A percentile compares a stretch with the other conserved stretches of the same genome.
phyloP scores from a whole-genome alignment of 2,797 vertebrate species.

The Sphaeramia orbicularis region DNA sequence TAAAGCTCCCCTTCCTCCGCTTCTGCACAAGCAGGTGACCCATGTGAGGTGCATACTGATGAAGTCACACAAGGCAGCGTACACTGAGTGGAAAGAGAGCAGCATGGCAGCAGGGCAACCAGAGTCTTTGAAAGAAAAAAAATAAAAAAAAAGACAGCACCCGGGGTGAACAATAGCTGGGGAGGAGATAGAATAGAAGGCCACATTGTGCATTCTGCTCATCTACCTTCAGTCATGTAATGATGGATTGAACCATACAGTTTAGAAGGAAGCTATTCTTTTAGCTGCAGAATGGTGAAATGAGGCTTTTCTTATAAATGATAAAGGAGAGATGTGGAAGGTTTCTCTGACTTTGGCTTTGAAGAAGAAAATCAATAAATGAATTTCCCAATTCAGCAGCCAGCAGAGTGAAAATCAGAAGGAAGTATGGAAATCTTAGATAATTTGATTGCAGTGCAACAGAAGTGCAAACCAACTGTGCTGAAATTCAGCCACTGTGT shows the following conservation, averaged over 20 bases:
- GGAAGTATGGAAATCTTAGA: conserved; percentile 8
- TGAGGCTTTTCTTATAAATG: conserved; percentile 20
- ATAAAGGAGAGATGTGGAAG: conserved; percentile 12
- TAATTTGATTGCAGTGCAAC: conserved; percentile 18
- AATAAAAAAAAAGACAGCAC: conserved; percentile 22
- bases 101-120: conserved; percentile 29
- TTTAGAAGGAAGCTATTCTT: conserved; percentile 43
- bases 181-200: conserved; percentile 49
- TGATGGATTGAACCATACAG: conserved; percentile 69
- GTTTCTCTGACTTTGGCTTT: conserved; percentile 36
- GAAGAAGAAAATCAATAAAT: conserved; percentile 42
- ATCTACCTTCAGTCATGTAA: conserved; percentile 56
- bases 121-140: conserved; percentile 2
- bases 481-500: conserved; percentile 32
- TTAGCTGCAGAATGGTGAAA: conserved; percentile 14
- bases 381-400: conserved; percentile 31
- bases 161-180: conserved; percentile 58
- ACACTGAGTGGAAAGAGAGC: conserved; percentile 42
- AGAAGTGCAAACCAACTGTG: conserved; percentile 52
- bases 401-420: conserved; percentile 23
- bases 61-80: conserved; percentile 47
- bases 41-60: conserved; percentile 73
- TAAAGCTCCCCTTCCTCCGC: conserved; percentile 29
- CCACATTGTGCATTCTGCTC: conserved; percentile 71
- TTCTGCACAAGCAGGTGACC: conserved; percentile 64